Conservation (phyloP, 2,888 invertebrate species). For the Drosophila melanosoma region DNA sequence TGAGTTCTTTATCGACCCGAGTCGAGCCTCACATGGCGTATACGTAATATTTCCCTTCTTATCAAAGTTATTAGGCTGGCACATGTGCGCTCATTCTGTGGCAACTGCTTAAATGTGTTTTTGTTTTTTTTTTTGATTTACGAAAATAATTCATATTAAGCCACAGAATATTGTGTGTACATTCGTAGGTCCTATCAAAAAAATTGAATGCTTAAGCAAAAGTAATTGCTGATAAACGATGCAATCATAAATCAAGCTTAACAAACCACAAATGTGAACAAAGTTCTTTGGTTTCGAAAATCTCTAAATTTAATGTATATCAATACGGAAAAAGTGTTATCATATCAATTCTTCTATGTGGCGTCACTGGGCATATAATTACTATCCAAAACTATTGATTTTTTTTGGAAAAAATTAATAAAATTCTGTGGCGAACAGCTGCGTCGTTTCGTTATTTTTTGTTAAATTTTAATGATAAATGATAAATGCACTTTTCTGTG, state of each 20-base stretch:
- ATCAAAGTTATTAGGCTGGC: conserved; percentile 45
- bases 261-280: neutral
- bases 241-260: neutral
- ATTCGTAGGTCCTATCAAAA: neutral
- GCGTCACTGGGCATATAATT: neutral
- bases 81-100: conserved; percentile 45
- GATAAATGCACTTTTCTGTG: neutral
- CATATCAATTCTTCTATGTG: neutral
- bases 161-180: neutral
- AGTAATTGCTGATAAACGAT: neutral
- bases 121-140: conserved; percentile 14
- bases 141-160: neutral
- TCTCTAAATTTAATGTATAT: neutral
- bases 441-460: neutral
- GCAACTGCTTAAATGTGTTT: conserved; percentile 14
- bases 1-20: conserved; percentile 17
- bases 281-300: neutral
- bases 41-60: conserved; percentile 48
- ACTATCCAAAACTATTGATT: neutral
- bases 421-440: neutral
- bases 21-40: conserved; percentile 45
- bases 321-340: neutral
- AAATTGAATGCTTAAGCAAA: conserved; percentile 16
- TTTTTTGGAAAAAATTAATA: neutral
- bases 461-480: neutral